phyloP scores from a whole-genome alignment of 2,888 invertebrate species.

The Trichogramma evanescens region DNA sequence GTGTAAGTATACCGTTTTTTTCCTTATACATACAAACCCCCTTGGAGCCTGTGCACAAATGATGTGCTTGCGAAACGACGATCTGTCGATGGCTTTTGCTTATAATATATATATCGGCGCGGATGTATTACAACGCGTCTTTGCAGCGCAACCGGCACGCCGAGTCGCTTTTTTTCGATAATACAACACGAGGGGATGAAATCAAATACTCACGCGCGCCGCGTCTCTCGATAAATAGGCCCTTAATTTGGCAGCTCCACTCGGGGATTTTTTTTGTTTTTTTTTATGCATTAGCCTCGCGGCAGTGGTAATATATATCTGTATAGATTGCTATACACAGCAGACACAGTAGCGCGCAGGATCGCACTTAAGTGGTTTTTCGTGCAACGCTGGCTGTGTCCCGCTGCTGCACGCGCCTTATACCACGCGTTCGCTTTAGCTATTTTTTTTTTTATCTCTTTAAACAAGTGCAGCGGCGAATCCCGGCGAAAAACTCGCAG shows the following conservation, averaged over 20 bases:
- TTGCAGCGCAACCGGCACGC: constrained; percentile 11
- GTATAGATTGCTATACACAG: not conserved
- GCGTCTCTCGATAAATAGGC: not conserved
- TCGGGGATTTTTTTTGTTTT: constrained; percentile 21
- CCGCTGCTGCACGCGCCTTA: not conserved
- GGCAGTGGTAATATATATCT: not conserved
- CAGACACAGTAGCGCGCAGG: not conserved
- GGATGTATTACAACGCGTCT: constrained; percentile 1
- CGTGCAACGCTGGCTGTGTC: not conserved
- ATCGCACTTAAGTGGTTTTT: no score
- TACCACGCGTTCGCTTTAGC: no score
- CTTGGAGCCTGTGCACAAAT: no score
- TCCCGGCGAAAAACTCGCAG: no score
- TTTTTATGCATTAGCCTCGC: constrained; percentile 18
- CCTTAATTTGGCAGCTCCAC: constrained; percentile 17
- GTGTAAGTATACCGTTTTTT: no score
- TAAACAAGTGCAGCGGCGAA: no score
- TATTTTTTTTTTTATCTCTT: no score
- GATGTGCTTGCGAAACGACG: no score
- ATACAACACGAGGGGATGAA: not conserved
- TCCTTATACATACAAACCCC: no score
- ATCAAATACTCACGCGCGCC: constrained; percentile 1
- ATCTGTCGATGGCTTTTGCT: no score
- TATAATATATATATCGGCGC: no score
- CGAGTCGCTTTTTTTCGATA: not conserved